A percentile compares a stretch with the other conserved stretches of the same genome.
Evolutionary conservation across 2,888 invertebrate species (phyloP).

Genomic region (Lasioglossum villosulum): DNA sequence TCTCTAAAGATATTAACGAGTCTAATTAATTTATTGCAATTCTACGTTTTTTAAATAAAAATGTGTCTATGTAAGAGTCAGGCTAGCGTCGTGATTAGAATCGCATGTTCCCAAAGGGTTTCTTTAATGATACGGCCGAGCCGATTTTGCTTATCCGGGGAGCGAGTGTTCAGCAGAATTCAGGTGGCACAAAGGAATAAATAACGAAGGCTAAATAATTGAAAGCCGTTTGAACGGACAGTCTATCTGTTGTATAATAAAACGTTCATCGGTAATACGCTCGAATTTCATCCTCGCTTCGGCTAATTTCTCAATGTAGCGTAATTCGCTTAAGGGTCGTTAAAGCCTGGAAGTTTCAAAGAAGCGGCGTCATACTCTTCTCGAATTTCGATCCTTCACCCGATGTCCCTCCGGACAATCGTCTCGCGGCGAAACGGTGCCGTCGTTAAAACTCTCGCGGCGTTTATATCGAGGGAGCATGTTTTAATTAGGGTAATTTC

Average conservation of each 20-base stretch:
- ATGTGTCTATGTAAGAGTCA: too few relatives aligned
- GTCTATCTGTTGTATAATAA: not conserved
- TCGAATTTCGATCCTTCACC: not conserved
- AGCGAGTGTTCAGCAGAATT: not conserved
- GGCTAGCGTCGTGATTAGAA: not conserved
- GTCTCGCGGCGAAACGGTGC: not conserved
- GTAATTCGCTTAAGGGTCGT: conserved; percentile 35
- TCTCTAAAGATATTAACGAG: too few relatives aligned
- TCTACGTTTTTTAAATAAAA: too few relatives aligned
- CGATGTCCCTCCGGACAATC: not conserved
- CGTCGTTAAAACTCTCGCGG: not conserved
- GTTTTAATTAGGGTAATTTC: conserved; percentile 15
- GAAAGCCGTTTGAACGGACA: not conserved
- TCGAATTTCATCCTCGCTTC: not conserved
- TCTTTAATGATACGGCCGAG: not conserved
- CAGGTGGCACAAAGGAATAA: conserved; percentile 36
- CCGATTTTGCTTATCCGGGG: not conserved
- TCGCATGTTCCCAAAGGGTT: not conserved
- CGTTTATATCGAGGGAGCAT: not conserved
- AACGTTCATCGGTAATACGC: not conserved
- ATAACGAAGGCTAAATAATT: conserved; percentile 32
- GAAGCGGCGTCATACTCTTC: not conserved
- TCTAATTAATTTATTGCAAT: too few relatives aligned
- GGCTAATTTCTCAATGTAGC: conserved; percentile 17
- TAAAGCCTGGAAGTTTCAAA: not conserved